Evolutionary conservation across 1,140 invertebrate species (phyloP).

Genomic region (Dendroctonus valens): DNA sequence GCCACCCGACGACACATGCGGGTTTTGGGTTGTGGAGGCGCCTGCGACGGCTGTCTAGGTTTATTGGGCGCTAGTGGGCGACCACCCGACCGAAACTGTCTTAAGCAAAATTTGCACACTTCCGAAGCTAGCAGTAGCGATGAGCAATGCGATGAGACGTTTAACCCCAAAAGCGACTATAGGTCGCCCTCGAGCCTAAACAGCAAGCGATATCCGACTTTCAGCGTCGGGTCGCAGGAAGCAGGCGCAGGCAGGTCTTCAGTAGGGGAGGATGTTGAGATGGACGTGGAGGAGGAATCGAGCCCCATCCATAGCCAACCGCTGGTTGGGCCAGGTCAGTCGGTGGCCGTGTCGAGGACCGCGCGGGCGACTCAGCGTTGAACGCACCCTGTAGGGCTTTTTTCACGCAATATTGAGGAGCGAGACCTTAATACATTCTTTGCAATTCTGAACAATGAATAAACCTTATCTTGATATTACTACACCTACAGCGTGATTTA

Average conservation of each 20-base stretch:
- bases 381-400: slow-evolving; percentile 37
- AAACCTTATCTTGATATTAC: no score
- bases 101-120: slow-evolving; percentile 15
- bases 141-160: slow-evolving; percentile 1
- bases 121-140: slow-evolving; percentile 1
- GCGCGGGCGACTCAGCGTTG: slow-evolving; percentile 29
- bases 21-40: slow-evolving; percentile 35
- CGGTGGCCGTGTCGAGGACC: slow-evolving; percentile 38
- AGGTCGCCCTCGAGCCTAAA: not conserved
- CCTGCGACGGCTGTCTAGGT: slow-evolving; percentile 43
- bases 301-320: slow-evolving; percentile 22
- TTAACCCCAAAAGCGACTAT: slow-evolving; percentile 2
- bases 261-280: not conserved
- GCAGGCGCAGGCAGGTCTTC: no score
- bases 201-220: not conserved
- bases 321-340: slow-evolving; percentile 48
- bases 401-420: slow-evolving; percentile 15
- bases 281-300: slow-evolving; percentile 12
- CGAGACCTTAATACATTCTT: no score
- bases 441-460: no score
- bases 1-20: slow-evolving; percentile 22
- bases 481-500: no score
- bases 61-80: slow-evolving; percentile 41
- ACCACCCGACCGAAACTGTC: slow-evolving; percentile 34
- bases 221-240: not conserved